These are phyloP conservation scores for Mystacornis crossleyi DNA, from an alignment of 2,113 vertebrate species.

Conservation along the genomic window DNA sequence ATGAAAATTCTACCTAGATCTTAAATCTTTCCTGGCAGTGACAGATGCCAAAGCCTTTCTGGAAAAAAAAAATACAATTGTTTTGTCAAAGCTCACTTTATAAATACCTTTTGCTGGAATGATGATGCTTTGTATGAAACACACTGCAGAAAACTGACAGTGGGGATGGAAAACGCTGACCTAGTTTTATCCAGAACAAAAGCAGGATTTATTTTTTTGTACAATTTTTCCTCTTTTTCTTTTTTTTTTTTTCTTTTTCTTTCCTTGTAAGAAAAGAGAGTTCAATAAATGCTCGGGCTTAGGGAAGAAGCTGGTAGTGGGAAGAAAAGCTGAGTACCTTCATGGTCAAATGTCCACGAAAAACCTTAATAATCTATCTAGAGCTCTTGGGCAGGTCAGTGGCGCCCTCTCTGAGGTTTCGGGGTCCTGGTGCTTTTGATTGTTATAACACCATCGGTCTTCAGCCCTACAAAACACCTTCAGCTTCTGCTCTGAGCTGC, in stretches of 20 bases:
- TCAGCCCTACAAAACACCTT: neutral
- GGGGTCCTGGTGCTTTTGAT: neutral
- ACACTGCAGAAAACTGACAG: slow-evolving; percentile 32
- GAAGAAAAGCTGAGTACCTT: neutral
- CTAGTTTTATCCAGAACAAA: slow-evolving; percentile 70
- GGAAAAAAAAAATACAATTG: neutral
- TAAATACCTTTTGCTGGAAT: slow-evolving; percentile 53
- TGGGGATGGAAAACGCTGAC: slow-evolving; percentile 23
- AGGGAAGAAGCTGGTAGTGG: neutral
- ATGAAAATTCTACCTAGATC: slow-evolving; percentile 51
- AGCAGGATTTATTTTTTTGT: slow-evolving; percentile 60
- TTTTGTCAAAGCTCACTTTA: slow-evolving; percentile 48
- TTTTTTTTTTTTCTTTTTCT: neutral
- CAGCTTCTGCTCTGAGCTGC: neutral
- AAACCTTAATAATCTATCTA: neutral
- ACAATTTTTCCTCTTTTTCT: neutral
- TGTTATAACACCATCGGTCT: neutral
- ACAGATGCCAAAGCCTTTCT: slow-evolving; percentile 50
- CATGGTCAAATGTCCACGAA: neutral
- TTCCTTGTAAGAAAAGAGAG: slow-evolving; percentile 11
- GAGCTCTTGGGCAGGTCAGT: neutral
- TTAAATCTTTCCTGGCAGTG: slow-evolving; percentile 49
- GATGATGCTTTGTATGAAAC: slow-evolving; percentile 22
- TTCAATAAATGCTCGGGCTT: slow-evolving; percentile 29
- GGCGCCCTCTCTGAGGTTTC: neutral